Evolutionary conservation across 1,140 invertebrate species (phyloP).

Genomic region (Halyomorpha halys): DNA sequence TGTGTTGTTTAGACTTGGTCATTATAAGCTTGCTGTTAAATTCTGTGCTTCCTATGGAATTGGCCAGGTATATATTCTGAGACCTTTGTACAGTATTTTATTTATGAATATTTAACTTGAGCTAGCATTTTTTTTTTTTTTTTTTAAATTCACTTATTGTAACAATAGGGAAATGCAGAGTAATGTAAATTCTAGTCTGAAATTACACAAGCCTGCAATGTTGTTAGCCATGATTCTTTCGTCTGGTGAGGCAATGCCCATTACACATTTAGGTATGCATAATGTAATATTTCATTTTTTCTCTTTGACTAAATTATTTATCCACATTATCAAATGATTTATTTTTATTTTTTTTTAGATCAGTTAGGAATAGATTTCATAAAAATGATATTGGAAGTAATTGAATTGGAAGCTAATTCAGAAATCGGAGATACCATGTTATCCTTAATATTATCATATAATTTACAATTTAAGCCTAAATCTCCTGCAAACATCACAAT

Average conservation of each 20-base stretch:
- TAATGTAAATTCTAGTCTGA: constrained; percentile 51
- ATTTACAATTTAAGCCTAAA: constrained; percentile 72
- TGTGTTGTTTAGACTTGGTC: constrained; percentile 70
- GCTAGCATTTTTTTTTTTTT: no score
- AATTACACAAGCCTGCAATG: constrained; percentile 63
- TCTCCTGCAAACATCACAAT: constrained; percentile 50
- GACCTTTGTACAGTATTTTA: no score
- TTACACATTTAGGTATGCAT: constrained; percentile 62
- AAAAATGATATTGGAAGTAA: constrained; percentile 62
- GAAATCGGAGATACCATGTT: constrained; percentile 56
- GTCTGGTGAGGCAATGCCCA: constrained; percentile 74
- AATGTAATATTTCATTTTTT: background rate
- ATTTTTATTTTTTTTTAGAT: constrained; percentile 44
- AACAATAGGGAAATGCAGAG: constrained; percentile 54
- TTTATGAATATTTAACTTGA: no score
- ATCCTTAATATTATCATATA: constrained; percentile 74
- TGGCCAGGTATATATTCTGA: constrained; percentile 47
- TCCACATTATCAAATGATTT: background rate
- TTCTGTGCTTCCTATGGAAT: constrained; percentile 76
- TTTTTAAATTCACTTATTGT: constrained; percentile 20
- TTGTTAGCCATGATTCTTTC: constrained; percentile 77
- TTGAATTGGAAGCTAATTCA: constrained; percentile 69
- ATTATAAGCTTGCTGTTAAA: constrained; percentile 70
- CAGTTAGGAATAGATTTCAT: constrained; percentile 70
- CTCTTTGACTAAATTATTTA: background rate